phyloP scores from a whole-genome alignment of 53 echinoderm and acorn worm genomes.

The Actinopyga echinites region DNA sequence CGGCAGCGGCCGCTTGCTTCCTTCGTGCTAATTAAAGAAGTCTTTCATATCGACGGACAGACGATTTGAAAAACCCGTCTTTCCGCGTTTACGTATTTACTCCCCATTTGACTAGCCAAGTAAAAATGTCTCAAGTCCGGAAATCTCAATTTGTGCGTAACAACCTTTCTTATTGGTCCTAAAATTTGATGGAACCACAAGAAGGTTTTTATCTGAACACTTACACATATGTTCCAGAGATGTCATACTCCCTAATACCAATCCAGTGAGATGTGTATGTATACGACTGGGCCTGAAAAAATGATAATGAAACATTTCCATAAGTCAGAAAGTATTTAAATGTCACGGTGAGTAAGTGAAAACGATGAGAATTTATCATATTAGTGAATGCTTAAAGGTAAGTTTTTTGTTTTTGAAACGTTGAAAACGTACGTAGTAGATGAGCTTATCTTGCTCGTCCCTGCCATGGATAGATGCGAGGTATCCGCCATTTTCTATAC shows the following conservation, averaged over 20 bases:
- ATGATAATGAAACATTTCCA: neutral
- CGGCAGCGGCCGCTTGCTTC: no score
- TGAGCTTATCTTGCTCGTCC: conserved; percentile 65
- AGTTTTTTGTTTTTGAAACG: neutral
- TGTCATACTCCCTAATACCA: conserved; percentile 78
- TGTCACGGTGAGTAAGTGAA: neutral
- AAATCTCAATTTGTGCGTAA: no score
- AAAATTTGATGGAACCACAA: no score
- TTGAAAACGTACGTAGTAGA: neutral
- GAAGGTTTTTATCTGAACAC: conserved; percentile 1
- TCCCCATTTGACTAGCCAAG: no score
- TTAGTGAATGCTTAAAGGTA: no score
- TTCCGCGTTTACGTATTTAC: no score
- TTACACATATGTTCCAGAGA: conserved; percentile 68
- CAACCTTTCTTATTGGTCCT: no score
- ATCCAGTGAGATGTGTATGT: conserved; percentile 58
- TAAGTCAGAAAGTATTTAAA: neutral
- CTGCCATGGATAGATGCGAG: conserved; percentile 53
- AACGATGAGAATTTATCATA: no score
- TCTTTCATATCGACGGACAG: no score
- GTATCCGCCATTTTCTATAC: conserved; percentile 51
- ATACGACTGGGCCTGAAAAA: neutral
- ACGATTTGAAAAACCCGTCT: no score
- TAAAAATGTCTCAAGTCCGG: no score
- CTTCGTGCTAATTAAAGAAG: no score